Base-by-base conservation (phyloP, 2,113 vertebrate genomes). In the Cygnus buccinator region DNA sequence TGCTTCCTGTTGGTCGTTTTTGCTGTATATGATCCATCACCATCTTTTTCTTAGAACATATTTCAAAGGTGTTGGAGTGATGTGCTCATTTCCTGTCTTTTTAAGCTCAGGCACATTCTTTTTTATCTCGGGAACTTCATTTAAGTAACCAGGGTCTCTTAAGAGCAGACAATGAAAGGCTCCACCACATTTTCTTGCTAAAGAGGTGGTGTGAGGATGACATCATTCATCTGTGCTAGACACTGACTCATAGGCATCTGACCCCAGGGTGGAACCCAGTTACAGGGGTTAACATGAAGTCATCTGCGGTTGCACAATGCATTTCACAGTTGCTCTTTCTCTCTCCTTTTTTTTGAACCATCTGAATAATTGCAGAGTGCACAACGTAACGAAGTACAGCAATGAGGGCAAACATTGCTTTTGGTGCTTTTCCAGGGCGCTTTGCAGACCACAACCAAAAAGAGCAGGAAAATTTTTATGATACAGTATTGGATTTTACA, bases 201-300 rank as follows among this genome's bases (percentile, higher is more conserved):
- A 94, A 89, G 95, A 96, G 84, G 95, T 96, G 95, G 95, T 92
- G 90, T 94, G 93, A 95, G 84, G 93, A 95, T 98, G 96, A 98
- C 93, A 96, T 98, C 96, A 97, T 96, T 97, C 96, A 95, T 95
- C 93, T 97, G 93, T 82, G 70, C 93, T 96, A 97, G 97, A 97
- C 97, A 96, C 91, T 97, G 96, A 96, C 96, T 97, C 97, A 97
- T 44, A 94, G 93, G 95, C 95, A 86, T 97, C 96, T 97, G 97
- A 98, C 97, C 96, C 13, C 41, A 81, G 96, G 97, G 96, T 97
- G 93, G 96, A 95, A 96, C 76, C 83, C 68, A 44, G 87, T 76
- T 96, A 95, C 93, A 93, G 96, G 79, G 96, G 96, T 97, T 97
- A 95, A 96, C 94, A 48, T 98, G 97, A 97, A 97, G 96, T 98